Evolutionary conservation across 2,888 invertebrate species (phyloP), one percentile per base, ranked within the genome.

Genomic region (Nesidiocoris tenuis): DNA sequence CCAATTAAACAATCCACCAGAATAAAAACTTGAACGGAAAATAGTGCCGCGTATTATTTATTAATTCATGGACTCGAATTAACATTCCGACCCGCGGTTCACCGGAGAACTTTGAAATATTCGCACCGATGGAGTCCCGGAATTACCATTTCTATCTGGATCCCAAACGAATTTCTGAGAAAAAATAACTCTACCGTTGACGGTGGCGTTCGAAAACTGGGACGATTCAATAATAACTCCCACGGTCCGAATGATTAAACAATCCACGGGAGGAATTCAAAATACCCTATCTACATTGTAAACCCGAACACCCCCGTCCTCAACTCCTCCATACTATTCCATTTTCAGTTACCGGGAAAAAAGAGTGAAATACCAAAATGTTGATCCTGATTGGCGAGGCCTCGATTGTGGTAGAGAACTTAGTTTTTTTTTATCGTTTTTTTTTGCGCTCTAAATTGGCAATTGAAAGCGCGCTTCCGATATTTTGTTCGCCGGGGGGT

Each of bases 271-370:
- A 23, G 18, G 59, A 70, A 70, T 70, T 70, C 70, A 57, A 70
- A n/a, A 70, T 70, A 70, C 59, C 59, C 59, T 70, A 70, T 70
- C 59, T 70, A 57, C 57, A 70, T 70, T 59, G 70, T 70, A 70
- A 70, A 70, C 70, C 61, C 25, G 59, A 19, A 1, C n/a, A n/a
- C 1, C 57, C 70, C 24, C 59, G 56, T 70, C 39, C 5, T 39
- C 39, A 3, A 39, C 12, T 39, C 39, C 39, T 39, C 12, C 3
- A 3, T 39, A 39, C 39, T 7, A 12, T 39, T 12, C 39, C 39
- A 39, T 39, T 39, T 39, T 39, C 39, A n/a, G n/a, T n/a, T n/a
- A n/a, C n/a, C n/a, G n/a, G n/a, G n/a, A n/a, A n/a, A n/a, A n/a
- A n/a, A n/a, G 39, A 39, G 39, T 12, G 57, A 70, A 70, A 70